Conservation (phyloP, 2,113 vertebrate species). For the Pachyramphus minor region DNA sequence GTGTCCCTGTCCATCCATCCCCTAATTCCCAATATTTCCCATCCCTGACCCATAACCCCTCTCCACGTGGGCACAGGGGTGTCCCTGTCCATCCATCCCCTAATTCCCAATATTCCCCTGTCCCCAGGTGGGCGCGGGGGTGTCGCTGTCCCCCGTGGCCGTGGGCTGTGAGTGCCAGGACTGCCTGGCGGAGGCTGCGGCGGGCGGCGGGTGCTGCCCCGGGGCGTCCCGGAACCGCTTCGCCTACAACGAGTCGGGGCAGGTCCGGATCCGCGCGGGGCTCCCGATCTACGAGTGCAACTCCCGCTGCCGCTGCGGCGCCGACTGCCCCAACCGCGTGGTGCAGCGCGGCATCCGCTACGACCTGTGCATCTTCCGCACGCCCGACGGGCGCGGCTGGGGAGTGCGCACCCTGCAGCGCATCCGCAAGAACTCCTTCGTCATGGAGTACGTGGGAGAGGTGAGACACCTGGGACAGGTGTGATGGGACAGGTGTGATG, state of each 20-base stretch:
- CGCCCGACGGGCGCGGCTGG: slow-evolving; percentile 86
- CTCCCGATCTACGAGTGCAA: slow-evolving; percentile 93
- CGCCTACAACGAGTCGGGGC: slow-evolving; percentile 85
- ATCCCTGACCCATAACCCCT: too few relatives aligned
- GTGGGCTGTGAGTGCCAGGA: slow-evolving; percentile 85
- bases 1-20: too few relatives aligned
- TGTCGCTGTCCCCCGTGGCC: slow-evolving; percentile 76
- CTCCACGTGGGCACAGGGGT: too few relatives aligned
- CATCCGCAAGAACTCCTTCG: slow-evolving; percentile 61
- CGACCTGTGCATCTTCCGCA: slow-evolving; percentile 91
- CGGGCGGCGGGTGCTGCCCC: slow-evolving; percentile 80
- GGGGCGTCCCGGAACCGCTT: slow-evolving; percentile 81
- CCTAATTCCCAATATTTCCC: too few relatives aligned
- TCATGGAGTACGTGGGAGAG: too few relatives aligned
- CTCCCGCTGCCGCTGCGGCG: slow-evolving; percentile 80
- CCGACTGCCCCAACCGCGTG: slow-evolving; percentile 87
- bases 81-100: too few relatives aligned
- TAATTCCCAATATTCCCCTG: too few relatives aligned
- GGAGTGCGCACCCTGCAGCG: slow-evolving; percentile 86
- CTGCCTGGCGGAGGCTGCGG: slow-evolving; percentile 73
- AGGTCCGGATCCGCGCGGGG: slow-evolving; percentile 81
- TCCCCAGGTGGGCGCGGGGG: slow-evolving; percentile 76
- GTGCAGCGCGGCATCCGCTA: slow-evolving; percentile 90
- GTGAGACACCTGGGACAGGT: too few relatives aligned
- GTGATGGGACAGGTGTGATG: too few relatives aligned